These are phyloP conservation scores for Melopsittacus undulatus DNA, from an alignment of 2,797 vertebrate genomes.

Conservation along the genomic window DNA sequence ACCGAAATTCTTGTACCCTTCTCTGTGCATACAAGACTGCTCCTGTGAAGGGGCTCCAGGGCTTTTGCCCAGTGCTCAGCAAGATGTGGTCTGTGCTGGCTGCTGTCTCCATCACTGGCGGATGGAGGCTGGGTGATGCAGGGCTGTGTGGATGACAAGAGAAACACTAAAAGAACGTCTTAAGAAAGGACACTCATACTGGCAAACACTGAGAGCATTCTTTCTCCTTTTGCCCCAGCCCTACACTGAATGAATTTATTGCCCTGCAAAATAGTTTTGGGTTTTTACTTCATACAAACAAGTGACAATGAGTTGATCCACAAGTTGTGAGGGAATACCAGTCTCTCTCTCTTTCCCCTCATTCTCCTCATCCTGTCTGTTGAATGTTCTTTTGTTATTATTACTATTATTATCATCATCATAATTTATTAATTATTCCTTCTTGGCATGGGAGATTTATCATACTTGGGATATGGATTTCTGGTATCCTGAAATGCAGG, in stretches of 20 bases:
- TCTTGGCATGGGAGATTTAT: neutral
- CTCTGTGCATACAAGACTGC: neutral
- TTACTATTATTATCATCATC: neutral
- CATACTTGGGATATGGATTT: neutral
- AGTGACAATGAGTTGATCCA: neutral
- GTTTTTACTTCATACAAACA: neutral
- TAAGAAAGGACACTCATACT: neutral
- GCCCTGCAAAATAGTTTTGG: neutral
- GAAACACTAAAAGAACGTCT: neutral
- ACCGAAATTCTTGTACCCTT: neutral
- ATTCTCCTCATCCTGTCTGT: neutral
- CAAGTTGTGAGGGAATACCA: neutral
- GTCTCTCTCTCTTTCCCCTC: rapidly evolving
- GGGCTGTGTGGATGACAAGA: neutral
- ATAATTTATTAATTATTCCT: neutral
- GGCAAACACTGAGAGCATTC: neutral
- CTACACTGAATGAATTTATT: neutral
- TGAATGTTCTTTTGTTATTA: neutral
- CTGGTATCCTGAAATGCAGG: neutral
- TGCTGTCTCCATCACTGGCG: neutral
- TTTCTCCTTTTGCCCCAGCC: neutral
- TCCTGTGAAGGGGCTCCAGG: neutral
- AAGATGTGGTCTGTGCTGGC: neutral
- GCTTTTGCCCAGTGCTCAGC: neutral
- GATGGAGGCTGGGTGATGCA: neutral